phyloP scores from a whole-genome alignment of 2,113 vertebrate genomes.

The Oreochromis tanganicae region DNA sequence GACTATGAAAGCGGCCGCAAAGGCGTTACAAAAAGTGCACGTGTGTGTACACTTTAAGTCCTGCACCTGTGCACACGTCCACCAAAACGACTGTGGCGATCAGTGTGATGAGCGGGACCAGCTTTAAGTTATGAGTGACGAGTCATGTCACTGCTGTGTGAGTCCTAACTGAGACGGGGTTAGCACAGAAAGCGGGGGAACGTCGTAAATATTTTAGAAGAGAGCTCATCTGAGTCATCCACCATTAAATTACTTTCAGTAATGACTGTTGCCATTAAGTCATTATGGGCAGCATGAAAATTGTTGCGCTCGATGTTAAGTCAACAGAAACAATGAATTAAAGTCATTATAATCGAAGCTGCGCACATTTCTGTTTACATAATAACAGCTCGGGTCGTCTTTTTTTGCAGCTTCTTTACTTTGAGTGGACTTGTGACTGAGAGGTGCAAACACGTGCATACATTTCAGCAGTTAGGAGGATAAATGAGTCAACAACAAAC shows the following conservation, averaged over 20 bases:
- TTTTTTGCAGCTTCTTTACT: neutral
- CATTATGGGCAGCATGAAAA: constrained; percentile 64
- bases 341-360: constrained; percentile 50
- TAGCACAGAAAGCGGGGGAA: constrained; percentile 27
- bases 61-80: constrained; percentile 22
- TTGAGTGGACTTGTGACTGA: neutral
- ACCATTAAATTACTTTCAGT: constrained; percentile 60
- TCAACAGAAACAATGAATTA: constrained; percentile 60
- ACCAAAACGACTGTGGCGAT: neutral
- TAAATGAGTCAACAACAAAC: neutral
- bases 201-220: constrained; percentile 60
- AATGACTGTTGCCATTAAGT: constrained; percentile 63
- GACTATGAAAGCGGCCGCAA: constrained; percentile 11
- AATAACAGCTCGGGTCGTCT: constrained; percentile 22
- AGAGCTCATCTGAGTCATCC: constrained; percentile 63
- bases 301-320: constrained; percentile 56
- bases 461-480: neutral
- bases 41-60: neutral
- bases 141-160: neutral
- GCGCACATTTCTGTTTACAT: constrained; percentile 43
- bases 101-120: neutral
- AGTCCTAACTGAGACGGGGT: constrained; percentile 18
- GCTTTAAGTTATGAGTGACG: constrained; percentile 7
- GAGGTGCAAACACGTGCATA: neutral
- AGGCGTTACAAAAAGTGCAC: neutral